Evolutionary conservation across 1,140 invertebrate genomes (phyloP), one percentile per base, ranked within the genome.

Genomic region (Theocolax elegans): DNA sequence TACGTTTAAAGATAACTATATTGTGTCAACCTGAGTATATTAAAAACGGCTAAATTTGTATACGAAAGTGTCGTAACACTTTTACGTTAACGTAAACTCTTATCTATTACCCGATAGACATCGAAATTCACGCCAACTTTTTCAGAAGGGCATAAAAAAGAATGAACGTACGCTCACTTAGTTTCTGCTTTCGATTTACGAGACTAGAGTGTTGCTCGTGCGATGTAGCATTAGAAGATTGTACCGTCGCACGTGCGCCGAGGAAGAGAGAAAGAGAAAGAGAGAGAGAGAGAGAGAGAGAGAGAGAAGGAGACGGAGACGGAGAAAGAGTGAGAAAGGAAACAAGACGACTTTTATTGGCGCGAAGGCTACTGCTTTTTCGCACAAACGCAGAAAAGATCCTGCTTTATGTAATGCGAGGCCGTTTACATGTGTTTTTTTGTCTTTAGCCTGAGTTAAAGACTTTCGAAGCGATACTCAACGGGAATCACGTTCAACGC

Each of bases 381-480:
- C 44, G 66, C 66, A 31, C 54, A 35, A 9, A 7, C 31, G 9
- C 29, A 10, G 42, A 42, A 38, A 17, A 13, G 27, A 38, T 25
- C 17, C 54, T 46, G n/a, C 42, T 56, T 49, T 59, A 46, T 67
- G 65, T 59, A 44, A 51, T 27, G 13, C 29, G 42, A n/a, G 21
- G 3, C 15, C 17, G n/a, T 46, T 35, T 35, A 35, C 10, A 35
- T 35, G 10, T 35, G 4, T 35, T 35, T 35, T 35, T n/a, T 21
- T 15, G 12, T 13, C 13, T 31, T 27, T 17, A 25, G 13, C 23
- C 9, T 21, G n/a, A 48, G 38, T 42, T 63, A 70, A 63, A 38
- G 60, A 38, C 42, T 70, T 46, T 58, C 56, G 25, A 53, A 62
- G 64, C 63, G 31, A 54, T 65, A 29, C 29, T n/a, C 60, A 31